These are phyloP conservation scores for Nebria ingens DNA, from an alignment of 1,140 invertebrate species.

Conservation along the genomic window DNA sequence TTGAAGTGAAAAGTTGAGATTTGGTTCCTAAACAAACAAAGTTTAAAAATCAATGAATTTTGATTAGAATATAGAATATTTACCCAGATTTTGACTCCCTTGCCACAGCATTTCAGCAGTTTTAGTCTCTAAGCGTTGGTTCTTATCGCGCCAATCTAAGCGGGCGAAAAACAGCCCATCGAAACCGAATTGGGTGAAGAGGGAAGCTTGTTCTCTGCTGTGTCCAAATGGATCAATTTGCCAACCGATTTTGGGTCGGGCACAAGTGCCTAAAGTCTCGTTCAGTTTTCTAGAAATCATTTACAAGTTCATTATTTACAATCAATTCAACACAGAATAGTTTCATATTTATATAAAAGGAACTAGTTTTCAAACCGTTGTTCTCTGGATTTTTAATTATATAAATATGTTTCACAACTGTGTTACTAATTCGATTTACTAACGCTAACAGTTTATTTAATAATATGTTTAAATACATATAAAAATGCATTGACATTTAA, in stretches of 20 bases:
- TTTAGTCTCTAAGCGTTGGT: conserved; percentile 44
- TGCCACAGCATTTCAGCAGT: conserved; percentile 82
- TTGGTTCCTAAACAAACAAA: conserved; percentile 31
- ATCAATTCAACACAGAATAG: no score
- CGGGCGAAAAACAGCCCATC: conserved; percentile 83
- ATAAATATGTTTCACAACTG: no score
- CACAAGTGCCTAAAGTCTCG: conserved; percentile 76
- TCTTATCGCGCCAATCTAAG: conserved; percentile 81
- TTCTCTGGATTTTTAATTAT: no score
- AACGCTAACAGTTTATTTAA: no score
- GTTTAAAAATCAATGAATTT: not conserved
- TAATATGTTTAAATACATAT: no score
- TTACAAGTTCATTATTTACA: no score
- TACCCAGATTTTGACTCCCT: conserved; percentile 55
- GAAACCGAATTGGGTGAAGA: conserved; percentile 74
- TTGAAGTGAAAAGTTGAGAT: conserved; percentile 32
- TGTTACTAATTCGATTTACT: no score
- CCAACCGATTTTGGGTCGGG: conserved; percentile 71
- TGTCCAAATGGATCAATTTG: conserved; percentile 94
- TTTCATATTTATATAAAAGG: no score
- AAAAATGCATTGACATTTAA: no score
- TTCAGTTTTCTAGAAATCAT: conserved; percentile 50
- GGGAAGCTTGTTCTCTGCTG: conserved; percentile 74
- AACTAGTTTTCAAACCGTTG: no score
- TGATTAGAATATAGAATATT: not conserved